Evolutionary conservation across 1,140 invertebrate species (phyloP).

Genomic region (Cydia pomonella): DNA sequence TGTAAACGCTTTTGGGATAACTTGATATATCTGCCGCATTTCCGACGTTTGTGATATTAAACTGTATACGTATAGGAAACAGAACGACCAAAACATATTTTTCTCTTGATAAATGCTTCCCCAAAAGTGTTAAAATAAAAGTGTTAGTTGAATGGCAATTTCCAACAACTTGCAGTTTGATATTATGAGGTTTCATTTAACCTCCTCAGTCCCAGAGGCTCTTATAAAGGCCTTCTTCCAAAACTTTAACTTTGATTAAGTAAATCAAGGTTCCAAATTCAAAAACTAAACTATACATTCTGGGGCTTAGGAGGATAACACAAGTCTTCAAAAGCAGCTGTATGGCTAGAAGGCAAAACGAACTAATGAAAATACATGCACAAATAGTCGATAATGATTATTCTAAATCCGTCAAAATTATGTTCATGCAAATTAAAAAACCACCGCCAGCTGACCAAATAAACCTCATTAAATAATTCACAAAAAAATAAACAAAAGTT

Average conservation of each 20-base stretch:
- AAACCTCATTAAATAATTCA: too few species aligned
- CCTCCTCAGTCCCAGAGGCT: too few species aligned
- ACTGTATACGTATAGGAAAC: background rate
- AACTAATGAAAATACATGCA: background rate
- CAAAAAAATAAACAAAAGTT: too few species aligned
- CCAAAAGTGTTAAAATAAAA: background rate
- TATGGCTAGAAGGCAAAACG: background rate
- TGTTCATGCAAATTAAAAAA: background rate
- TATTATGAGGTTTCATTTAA: background rate
- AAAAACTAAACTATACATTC: too few species aligned
- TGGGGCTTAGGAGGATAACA: too few species aligned
- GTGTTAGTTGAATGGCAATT: background rate
- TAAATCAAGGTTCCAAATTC: too few species aligned
- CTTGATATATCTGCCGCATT: too few species aligned
- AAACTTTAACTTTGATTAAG: too few species aligned
- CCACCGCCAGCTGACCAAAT: too few species aligned
- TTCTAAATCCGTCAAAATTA: background rate
- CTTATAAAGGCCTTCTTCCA: too few species aligned
- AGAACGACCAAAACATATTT: background rate
- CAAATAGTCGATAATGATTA: background rate
- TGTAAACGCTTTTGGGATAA: too few species aligned
- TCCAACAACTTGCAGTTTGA: background rate
- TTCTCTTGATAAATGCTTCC: background rate
- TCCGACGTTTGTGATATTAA: too few species aligned
- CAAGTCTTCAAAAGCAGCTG: background rate